A percentile compares a stretch with the other conserved stretches of the same genome.
Evolutionary conservation across 2,888 invertebrate genomes (phyloP).

Genomic region (Eurois occulta): DNA sequence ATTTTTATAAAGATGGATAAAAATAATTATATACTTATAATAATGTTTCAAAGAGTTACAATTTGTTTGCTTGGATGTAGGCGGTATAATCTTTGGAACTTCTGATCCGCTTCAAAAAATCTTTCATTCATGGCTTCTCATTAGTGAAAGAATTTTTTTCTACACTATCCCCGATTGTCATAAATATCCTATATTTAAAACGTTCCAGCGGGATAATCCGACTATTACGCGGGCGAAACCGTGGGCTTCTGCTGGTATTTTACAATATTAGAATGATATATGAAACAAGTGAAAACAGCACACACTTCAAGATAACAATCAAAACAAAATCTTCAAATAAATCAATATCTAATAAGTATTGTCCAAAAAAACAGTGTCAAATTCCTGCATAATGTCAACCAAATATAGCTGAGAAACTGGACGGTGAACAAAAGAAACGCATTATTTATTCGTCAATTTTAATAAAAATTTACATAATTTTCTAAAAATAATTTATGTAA

Average conservation of each 20-base stretch:
- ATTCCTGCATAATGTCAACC: constrained; percentile 58
- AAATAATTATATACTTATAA: background rate
- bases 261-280: constrained; percentile 2
- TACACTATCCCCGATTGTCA: too few relatives aligned
- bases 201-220: background rate
- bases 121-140: background rate
- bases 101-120: background rate
- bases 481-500: constrained; percentile 42
- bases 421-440: constrained; percentile 44
- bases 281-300: constrained; percentile 45
- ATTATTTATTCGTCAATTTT: constrained; percentile 35
- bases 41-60: background rate
- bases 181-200: background rate
- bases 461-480: constrained; percentile 55
- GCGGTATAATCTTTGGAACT: background rate
- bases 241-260: background rate
- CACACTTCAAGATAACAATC: constrained; percentile 31
- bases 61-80: background rate
- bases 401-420: constrained; percentile 43
- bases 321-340: constrained; percentile 38
- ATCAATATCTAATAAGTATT: constrained; percentile 48
- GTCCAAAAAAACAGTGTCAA: constrained; percentile 50
- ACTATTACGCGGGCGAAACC: background rate
- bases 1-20: too few relatives aligned
- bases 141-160: too few relatives aligned